Evolutionary conservation across 2,888 invertebrate genomes (phyloP).

Genomic region (Camptogramma bilineatum): DNA sequence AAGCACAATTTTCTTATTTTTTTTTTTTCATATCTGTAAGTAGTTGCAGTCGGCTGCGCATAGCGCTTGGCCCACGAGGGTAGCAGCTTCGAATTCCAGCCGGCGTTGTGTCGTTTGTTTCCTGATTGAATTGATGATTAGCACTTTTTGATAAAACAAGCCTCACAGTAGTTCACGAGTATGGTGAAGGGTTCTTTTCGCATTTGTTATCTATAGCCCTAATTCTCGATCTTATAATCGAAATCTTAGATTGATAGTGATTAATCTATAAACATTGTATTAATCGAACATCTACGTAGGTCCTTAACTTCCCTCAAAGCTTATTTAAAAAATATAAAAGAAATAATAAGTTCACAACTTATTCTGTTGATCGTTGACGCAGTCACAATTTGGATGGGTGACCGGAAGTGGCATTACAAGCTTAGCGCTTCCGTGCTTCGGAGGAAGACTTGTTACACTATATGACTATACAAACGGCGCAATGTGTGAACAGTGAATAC

Average conservation of each 20-base stretch:
- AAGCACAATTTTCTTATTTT: conserved; percentile 6
- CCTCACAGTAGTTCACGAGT: conserved; percentile 19
- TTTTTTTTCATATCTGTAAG: background rate
- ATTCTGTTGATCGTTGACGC: no score
- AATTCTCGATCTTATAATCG: background rate
- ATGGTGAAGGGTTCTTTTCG: conserved; percentile 4
- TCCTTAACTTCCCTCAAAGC: no score
- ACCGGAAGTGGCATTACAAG: background rate
- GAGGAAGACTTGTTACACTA: no score
- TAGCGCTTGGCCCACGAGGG: conserved; percentile 14
- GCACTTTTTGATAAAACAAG: background rate
- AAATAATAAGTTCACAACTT: no score
- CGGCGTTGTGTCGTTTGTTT: conserved; percentile 5
- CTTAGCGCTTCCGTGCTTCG: no score
- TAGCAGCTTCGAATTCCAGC: conserved; percentile 19
- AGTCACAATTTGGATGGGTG: no score
- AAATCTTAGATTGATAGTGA: no score
- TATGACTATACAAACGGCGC: no score
- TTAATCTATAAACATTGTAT: no score
- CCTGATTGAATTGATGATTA: conserved; percentile 14
- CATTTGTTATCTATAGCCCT: conserved; percentile 2
- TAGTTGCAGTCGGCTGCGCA: conserved; percentile 7
- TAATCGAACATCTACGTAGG: no score
- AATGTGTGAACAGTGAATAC: no score
- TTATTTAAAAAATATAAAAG: no score